A percentile compares a stretch with the other conserved stretches of the same genome.
Evolutionary conservation across 1,140 invertebrate genomes (phyloP).

Genomic region (Bradysia coprophila): DNA sequence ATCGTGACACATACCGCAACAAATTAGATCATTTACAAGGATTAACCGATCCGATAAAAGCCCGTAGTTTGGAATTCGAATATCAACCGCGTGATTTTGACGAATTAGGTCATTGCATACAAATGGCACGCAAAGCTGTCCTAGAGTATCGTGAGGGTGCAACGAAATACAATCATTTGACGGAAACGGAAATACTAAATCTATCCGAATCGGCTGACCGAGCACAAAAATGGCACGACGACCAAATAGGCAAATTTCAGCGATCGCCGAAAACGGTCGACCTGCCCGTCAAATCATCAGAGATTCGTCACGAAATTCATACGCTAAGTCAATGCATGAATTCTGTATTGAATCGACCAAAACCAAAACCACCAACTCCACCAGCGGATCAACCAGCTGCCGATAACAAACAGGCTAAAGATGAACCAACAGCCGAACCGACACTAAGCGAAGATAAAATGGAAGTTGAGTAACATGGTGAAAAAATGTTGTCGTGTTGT

Average conservation of each 20-base stretch:
- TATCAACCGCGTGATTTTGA: constrained; percentile 55
- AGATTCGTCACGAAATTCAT: constrained; percentile 53
- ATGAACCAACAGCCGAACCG: background rate
- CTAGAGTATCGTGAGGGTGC: constrained; percentile 45
- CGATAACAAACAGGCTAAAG: background rate
- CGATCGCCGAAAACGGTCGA: constrained; percentile 37
- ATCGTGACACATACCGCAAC: constrained; percentile 45
- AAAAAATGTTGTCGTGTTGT: too few relatives aligned
- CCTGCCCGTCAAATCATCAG: constrained; percentile 53
- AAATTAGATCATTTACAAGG: constrained; percentile 35
- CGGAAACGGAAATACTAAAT: constrained; percentile 61
- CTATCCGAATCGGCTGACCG: constrained; percentile 33
- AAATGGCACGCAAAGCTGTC: constrained; percentile 53
- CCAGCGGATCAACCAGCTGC: background rate
- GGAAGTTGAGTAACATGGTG: constrained; percentile 1
- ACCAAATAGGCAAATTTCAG: constrained; percentile 37
- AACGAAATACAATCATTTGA: constrained; percentile 66
- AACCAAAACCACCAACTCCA: constrained; percentile 20
- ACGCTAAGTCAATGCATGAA: constrained; percentile 18
- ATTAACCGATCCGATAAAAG: constrained; percentile 70
- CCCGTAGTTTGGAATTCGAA: constrained; percentile 58
- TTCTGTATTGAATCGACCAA: constrained; percentile 21
- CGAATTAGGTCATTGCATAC: constrained; percentile 50
- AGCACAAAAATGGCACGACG: constrained; percentile 55
- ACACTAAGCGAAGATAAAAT: background rate